phyloP scores from a whole-genome alignment of 2,797 vertebrate genomes.

The Cuniculus paca region DNA sequence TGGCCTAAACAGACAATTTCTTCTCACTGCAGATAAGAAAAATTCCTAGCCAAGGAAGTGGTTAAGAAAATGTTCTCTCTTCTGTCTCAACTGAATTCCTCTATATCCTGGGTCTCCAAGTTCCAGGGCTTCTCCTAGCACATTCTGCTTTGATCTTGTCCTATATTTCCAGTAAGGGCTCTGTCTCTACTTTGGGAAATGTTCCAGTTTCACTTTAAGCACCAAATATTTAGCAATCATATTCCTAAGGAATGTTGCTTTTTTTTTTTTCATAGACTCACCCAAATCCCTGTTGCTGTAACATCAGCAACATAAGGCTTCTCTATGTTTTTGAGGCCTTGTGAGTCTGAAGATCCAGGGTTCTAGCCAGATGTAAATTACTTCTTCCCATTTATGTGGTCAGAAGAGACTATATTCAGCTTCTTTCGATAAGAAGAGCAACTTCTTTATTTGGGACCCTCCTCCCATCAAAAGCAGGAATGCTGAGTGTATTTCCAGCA shows the following conservation, averaged over 20 bases:
- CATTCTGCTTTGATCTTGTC: not conserved
- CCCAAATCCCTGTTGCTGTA: not conserved
- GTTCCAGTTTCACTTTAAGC: not conserved
- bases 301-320: not conserved
- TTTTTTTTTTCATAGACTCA: not conserved
- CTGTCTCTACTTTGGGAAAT: not conserved
- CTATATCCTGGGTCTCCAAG: not conserved
- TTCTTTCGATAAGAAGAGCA: not conserved
- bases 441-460: not conserved
- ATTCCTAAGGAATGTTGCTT: not conserved
- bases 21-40: slow-evolving; percentile 9
- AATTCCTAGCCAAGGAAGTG: not conserved
- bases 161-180: not conserved
- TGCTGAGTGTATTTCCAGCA: not conserved
- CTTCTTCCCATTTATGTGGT: not conserved
- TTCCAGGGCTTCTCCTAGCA: not conserved
- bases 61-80: not conserved
- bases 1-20: not conserved
- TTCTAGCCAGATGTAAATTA: not conserved
- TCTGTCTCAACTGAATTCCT: not conserved
- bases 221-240: not conserved
- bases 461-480: not conserved
- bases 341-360: not conserved
- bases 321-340: not conserved
- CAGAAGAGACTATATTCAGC: not conserved